These are phyloP conservation scores for Epistrophe grossulariae DNA, from an alignment of 2,888 invertebrate species.

Conservation along the genomic window DNA sequence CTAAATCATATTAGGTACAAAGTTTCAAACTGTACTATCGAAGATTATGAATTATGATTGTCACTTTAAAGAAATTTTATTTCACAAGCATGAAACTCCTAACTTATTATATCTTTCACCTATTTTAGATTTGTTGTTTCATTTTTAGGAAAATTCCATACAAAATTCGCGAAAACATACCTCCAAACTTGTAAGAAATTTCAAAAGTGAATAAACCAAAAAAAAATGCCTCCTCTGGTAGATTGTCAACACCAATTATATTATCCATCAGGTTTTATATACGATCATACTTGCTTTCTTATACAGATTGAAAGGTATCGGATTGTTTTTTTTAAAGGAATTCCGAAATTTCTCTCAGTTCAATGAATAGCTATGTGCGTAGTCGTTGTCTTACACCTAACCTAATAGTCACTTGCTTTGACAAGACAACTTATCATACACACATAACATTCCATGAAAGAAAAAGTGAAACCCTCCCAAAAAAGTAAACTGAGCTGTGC, in stretches of 20 bases:
- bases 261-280: slow-evolving; percentile 1
- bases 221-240: not conserved
- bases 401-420: slow-evolving; percentile 32
- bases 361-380: not conserved
- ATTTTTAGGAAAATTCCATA: too few relatives aligned
- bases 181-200: not conserved
- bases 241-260: slow-evolving; percentile 4
- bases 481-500: not conserved
- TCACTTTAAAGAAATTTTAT: too few relatives aligned
- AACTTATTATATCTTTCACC: too few relatives aligned
- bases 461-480: slow-evolving; percentile 68
- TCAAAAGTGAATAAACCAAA: not conserved
- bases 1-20: too few relatives aligned
- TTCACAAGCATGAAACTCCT: too few relatives aligned
- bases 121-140: too few relatives aligned
- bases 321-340: slow-evolving; percentile 9
- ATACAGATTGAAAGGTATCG: slow-evolving; percentile 26
- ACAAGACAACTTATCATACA: slow-evolving; percentile 47
- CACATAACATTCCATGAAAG: slow-evolving; percentile 58
- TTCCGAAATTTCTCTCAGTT: slow-evolving; percentile 30
- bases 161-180: too few relatives aligned
- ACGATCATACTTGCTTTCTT: slow-evolving; percentile 14
- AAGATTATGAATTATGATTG: too few relatives aligned
- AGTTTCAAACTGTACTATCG: too few relatives aligned
- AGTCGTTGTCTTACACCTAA: not conserved